Percentiles rank a stretch among this genome's conserved stretches.
Conservation (phyloP, 2,797 vertebrate species). For the Crocodylus rhombifer region DNA sequence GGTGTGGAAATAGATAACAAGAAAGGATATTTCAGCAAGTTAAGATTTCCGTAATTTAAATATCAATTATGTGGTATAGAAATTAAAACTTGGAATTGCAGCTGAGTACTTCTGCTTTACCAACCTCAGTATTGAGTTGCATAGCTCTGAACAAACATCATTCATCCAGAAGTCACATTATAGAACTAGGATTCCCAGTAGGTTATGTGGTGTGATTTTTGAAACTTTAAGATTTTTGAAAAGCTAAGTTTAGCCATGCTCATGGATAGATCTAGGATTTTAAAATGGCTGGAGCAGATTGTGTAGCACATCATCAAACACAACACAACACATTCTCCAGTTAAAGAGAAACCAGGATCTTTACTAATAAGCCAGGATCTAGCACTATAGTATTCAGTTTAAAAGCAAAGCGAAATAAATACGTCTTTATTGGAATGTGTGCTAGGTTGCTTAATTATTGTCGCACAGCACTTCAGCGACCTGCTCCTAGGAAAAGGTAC, state of each 20-base stretch:
- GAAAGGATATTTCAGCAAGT: neutral
- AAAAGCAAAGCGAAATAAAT: no score
- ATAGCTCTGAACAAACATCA: constrained; percentile 16
- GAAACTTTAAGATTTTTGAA: neutral
- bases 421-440: no score
- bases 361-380: no score
- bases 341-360: no score
- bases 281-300: no score
- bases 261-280: no score
- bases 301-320: no score
- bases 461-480: no score
- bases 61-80: neutral
- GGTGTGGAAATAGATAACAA: constrained; percentile 69
- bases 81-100: neutral
- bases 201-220: neutral
- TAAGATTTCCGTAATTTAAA: neutral
- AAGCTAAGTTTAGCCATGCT: neutral
- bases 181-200: neutral
- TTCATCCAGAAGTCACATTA: neutral
- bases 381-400: no score
- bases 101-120: neutral
- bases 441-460: no score
- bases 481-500: no score
- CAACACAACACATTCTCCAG: no score
- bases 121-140: neutral